phyloP scores from a whole-genome alignment of 37 sponge, comb jelly and placozoan genomes.

The Amphimedon queenslandica region DNA sequence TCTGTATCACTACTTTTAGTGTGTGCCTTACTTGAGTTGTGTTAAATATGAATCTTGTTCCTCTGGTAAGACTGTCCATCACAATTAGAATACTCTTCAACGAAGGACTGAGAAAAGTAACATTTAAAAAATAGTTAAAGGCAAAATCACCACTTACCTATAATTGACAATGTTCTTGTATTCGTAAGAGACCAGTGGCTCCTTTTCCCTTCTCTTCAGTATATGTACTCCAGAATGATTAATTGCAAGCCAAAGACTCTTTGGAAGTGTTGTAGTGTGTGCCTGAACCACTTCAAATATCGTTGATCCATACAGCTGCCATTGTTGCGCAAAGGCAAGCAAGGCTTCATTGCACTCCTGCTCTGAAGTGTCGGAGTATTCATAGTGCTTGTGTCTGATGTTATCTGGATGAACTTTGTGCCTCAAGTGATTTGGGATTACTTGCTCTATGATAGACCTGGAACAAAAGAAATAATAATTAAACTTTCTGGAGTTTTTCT shows the following conservation, averaged over 20 bases:
- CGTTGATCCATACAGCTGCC: constrained; percentile 92
- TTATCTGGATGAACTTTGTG: constrained; percentile 65
- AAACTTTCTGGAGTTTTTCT: background rate
- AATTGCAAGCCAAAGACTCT: constrained; percentile 96
- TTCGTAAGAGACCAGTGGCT: constrained; percentile 88
- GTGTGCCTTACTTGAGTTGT: constrained; percentile 82
- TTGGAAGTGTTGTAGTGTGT: constrained; percentile 89
- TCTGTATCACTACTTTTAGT: too few relatives aligned
- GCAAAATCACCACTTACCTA: constrained; percentile 41
- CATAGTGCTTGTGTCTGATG: constrained; percentile 72
- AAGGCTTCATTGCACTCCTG: constrained; percentile 73
- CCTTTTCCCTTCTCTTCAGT: constrained; percentile 87
- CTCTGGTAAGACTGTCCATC: constrained; percentile 89
- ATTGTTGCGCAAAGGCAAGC: constrained; percentile 79
- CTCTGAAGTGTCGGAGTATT: constrained; percentile 47
- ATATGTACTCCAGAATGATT: constrained; percentile 86
- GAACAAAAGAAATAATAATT: background rate
- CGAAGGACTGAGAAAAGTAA: constrained; percentile 94
- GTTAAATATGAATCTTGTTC: constrained; percentile 97
- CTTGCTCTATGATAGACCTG: constrained; percentile 71
- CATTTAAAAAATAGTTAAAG: too few relatives aligned
- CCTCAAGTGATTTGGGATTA: constrained; percentile 83
- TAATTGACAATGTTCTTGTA: constrained; percentile 95
- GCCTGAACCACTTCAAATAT: constrained; percentile 92
- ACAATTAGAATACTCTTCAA: constrained; percentile 95